Conservation (phyloP, 2,888 invertebrate genomes). For the Agriopis aurantiaria region DNA sequence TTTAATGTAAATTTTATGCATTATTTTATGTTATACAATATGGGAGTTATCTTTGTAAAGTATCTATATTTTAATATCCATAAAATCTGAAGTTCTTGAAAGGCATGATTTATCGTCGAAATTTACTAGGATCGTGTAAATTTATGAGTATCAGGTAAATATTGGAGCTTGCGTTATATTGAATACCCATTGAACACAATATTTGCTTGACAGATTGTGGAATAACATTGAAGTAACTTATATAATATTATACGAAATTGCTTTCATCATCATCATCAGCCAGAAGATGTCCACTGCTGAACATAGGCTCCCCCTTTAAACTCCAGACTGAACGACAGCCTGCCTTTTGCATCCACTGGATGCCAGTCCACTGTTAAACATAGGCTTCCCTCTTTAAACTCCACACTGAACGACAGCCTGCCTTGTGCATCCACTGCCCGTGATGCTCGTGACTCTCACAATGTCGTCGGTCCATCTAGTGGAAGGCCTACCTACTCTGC, state of each 20-base stretch:
- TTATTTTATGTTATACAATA: conserved; percentile 2
- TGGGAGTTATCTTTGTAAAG: conserved; percentile 6
- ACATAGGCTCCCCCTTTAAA: too few relatives aligned
- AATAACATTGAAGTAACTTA: not conserved
- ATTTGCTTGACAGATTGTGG: conserved; percentile 13
- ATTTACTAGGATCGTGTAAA: conserved; percentile 17
- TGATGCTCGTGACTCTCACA: too few relatives aligned
- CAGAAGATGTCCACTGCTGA: too few relatives aligned
- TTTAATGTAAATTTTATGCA: conserved; percentile 4
- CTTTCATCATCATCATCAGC: too few relatives aligned
- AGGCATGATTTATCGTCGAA: conserved; percentile 22
- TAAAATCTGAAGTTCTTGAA: conserved; percentile 14
- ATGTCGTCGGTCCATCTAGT: too few relatives aligned
- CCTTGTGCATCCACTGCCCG: too few relatives aligned
- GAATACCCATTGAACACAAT: conserved; percentile 8
- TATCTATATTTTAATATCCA: conserved; percentile 12
- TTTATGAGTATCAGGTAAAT: conserved; percentile 20
- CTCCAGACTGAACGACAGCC: too few relatives aligned
- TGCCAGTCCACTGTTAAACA: too few relatives aligned
- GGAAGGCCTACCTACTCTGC: too few relatives aligned
- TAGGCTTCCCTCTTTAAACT: too few relatives aligned
- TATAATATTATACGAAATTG: not conserved
- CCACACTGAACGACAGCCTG: too few relatives aligned
- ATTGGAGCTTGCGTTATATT: conserved; percentile 17
- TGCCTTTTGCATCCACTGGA: too few relatives aligned